phyloP scores from a whole-genome alignment of 2,888 invertebrate species.

The Cantharis rufa region DNA sequence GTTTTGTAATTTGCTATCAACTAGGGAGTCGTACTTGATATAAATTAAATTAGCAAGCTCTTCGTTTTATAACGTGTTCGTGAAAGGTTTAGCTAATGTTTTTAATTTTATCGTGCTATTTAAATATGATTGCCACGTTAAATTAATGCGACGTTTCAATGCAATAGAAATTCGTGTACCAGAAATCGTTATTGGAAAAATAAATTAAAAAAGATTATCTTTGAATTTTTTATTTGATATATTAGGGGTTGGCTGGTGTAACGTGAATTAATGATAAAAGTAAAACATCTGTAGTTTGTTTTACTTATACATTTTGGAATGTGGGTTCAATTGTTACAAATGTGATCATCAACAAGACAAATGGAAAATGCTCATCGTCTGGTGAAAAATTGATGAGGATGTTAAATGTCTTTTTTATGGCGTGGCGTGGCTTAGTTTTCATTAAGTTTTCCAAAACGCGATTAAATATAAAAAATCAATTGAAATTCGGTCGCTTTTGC shows the following conservation, averaged over 20 bases:
- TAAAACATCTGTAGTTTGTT: slow-evolving; percentile 9
- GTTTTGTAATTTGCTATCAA: slow-evolving; percentile 31
- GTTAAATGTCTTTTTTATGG: slow-evolving; percentile 46
- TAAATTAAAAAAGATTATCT: not conserved
- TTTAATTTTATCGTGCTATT: slow-evolving; percentile 26
- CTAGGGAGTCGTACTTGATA: slow-evolving; percentile 32
- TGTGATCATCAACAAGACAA: slow-evolving; percentile 33
- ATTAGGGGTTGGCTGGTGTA: not conserved
- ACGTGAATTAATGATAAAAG: not conserved
- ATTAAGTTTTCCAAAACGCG: slow-evolving; percentile 30
- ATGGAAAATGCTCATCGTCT: slow-evolving; percentile 42
- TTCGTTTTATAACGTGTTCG: slow-evolving; percentile 30
- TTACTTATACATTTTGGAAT: slow-evolving; percentile 16
- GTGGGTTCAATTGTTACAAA: slow-evolving; percentile 33
- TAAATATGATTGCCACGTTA: slow-evolving; percentile 30
- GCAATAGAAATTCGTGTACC: not conserved
- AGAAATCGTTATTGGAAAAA: not conserved
- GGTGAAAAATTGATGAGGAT: slow-evolving; percentile 46
- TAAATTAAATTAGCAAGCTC: slow-evolving; percentile 31
- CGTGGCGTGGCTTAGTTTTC: slow-evolving; percentile 43
- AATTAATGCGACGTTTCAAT: not conserved
- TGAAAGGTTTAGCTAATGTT: slow-evolving; percentile 30
- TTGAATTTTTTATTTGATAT: not conserved
- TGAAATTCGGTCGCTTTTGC: not conserved
- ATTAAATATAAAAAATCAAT: not conserved